A percentile compares a stretch with the other conserved stretches of the same genome.
These are phyloP conservation scores for Diarsia dahlii DNA, from an alignment of 2,888 invertebrate species.

Conservation along the genomic window DNA sequence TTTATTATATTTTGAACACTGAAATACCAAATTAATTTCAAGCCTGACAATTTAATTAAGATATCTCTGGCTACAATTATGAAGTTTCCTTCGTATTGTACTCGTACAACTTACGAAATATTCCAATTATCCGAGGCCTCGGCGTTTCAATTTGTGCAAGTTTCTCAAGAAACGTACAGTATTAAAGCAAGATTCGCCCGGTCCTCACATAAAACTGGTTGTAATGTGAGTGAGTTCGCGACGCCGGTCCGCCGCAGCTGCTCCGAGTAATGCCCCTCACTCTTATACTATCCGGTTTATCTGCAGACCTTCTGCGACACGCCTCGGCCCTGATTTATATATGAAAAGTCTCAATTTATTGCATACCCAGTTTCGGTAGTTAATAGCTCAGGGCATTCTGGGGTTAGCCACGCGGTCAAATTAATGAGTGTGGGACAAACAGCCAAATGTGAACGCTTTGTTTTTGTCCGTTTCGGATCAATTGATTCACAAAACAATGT, in stretches of 20 bases:
- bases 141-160: conserved; percentile 80
- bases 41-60: conserved; percentile 45
- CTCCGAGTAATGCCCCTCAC: conserved; percentile 78
- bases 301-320: conserved; percentile 80
- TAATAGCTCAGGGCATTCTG: conserved; percentile 84
- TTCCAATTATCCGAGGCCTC: conserved; percentile 73
- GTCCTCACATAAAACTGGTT: conserved; percentile 78
- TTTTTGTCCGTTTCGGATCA: conserved; percentile 68
- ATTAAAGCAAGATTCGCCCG: conserved; percentile 72
- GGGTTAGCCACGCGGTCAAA: conserved; percentile 81
- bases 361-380: conserved; percentile 79
- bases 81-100: conserved; percentile 59
- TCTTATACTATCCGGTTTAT: conserved; percentile 82
- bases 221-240: conserved; percentile 83
- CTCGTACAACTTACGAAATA: conserved; percentile 66
- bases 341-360: conserved; percentile 85
- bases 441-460: conserved; percentile 73
- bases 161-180: conserved; percentile 71
- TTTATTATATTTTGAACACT: background rate
- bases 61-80: conserved; percentile 59
- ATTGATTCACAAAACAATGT: conserved; percentile 38
- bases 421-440: conserved; percentile 83
- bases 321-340: conserved; percentile 84
- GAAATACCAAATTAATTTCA: conserved; percentile 6
- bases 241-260: conserved; percentile 76